A percentile compares a stretch with the other conserved stretches of the same genome.
These are phyloP conservation scores for Sebastes steindachneri DNA, from an alignment of 2,797 vertebrate species.

Conservation along the genomic window DNA sequence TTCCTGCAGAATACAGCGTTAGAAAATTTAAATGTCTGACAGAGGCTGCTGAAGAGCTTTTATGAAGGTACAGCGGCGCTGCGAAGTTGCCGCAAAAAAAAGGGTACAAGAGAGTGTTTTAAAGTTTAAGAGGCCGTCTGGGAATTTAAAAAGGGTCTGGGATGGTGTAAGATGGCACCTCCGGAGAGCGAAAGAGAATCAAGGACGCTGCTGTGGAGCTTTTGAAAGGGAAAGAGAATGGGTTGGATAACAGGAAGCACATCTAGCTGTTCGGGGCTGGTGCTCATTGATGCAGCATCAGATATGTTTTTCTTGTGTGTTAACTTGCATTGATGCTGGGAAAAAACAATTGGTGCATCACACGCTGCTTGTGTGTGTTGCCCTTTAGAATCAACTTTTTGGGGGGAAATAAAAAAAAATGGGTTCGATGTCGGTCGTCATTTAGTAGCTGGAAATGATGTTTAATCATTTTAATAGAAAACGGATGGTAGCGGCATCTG, in stretches of 20 bases:
- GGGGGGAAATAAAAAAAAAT: neutral
- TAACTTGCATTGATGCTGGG: neutral
- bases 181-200: constrained; percentile 7
- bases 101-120: constrained; percentile 46
- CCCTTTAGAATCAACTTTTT: neutral
- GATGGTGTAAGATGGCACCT: constrained; percentile 30
- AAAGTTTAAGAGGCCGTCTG: constrained; percentile 43
- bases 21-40: constrained; percentile 15
- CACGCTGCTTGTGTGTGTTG: neutral
- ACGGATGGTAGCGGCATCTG: neutral
- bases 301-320: neutral
- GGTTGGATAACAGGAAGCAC: constrained; percentile 1
- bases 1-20: neutral
- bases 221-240: neutral
- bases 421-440: neutral
- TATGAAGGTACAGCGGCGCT: constrained; percentile 19
- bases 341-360: neutral
- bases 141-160: constrained; percentile 25
- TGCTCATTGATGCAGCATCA: neutral
- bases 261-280: neutral
- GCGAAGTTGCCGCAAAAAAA: constrained; percentile 17
- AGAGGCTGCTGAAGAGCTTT: constrained; percentile 28
- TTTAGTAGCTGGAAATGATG: neutral
- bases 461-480: neutral
- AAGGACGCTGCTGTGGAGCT: neutral